Percentiles rank a stretch among this genome's conserved stretches.
These are phyloP conservation scores for Nemotelus pantherinus DNA, from an alignment of 2,888 invertebrate species.

Conservation along the genomic window DNA sequence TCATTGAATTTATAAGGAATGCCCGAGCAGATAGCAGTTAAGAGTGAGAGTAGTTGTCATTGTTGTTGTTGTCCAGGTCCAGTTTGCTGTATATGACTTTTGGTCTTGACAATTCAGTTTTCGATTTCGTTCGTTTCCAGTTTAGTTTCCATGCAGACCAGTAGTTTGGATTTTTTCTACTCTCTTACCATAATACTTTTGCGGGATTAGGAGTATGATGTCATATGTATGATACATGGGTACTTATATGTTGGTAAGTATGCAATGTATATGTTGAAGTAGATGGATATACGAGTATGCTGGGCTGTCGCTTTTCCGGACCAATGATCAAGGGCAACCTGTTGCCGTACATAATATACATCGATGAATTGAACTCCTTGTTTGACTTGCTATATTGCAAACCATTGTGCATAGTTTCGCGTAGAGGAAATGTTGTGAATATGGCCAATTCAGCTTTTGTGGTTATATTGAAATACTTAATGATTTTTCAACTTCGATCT, in stretches of 20 bases:
- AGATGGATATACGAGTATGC: background rate
- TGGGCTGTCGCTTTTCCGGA: conserved; percentile 44
- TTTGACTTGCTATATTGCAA: conserved; percentile 4
- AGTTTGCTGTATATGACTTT: conserved; percentile 5
- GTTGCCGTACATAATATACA: conserved; percentile 2
- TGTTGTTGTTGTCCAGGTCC: conserved; percentile 1
- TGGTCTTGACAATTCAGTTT: background rate
- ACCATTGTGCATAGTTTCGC: background rate
- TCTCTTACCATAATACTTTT: background rate
- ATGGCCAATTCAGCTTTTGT: background rate
- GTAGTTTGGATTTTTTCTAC: background rate
- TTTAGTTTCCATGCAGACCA: background rate
- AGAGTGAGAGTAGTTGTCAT: background rate
- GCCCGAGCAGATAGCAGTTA: background rate
- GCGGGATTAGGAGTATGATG: conserved; percentile 14
- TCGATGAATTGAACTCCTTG: background rate
- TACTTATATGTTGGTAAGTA: background rate
- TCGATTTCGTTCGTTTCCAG: conserved; percentile 24
- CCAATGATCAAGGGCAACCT: conserved; percentile 46
- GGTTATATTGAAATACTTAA: too few species aligned
- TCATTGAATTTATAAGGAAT: conserved; percentile 28
- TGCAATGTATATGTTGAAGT: background rate
- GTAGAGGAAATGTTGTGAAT: background rate
- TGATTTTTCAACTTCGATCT: too few species aligned
- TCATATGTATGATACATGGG: conserved; percentile 6